A percentile compares a stretch with the other conserved stretches of the same genome.
Conservation (phyloP, 2,888 invertebrate species). For the Lepidocyrtinus sp. region DNA sequence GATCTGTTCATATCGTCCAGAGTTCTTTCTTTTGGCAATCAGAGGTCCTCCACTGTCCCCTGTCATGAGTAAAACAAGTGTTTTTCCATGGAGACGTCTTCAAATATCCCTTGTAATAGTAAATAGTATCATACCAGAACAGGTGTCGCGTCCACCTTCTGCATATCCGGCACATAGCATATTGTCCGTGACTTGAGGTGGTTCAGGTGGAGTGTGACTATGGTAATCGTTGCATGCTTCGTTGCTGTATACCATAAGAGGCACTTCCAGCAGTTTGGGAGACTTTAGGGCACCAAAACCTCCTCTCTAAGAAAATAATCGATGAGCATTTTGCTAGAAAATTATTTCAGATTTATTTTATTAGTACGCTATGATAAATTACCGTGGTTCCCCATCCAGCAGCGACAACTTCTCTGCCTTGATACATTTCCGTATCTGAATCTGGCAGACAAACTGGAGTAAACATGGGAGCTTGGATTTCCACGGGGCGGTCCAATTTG, state of each 20-base stretch:
- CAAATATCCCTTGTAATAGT: not conserved
- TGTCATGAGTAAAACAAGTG: too few species aligned
- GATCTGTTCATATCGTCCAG: slow-evolving; percentile 64
- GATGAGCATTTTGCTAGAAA: not conserved
- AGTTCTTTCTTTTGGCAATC: slow-evolving; percentile 53
- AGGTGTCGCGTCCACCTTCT: slow-evolving; percentile 68
- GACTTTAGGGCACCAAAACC: slow-evolving; percentile 61
- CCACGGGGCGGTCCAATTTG: slow-evolving; percentile 61
- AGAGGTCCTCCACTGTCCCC: slow-evolving; percentile 64
- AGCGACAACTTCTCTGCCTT: slow-evolving; percentile 65
- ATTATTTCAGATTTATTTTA: not conserved
- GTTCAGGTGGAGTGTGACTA: slow-evolving; percentile 61
- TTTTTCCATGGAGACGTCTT: too few species aligned
- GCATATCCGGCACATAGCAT: slow-evolving; percentile 65
- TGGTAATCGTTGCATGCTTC: slow-evolving; percentile 69
- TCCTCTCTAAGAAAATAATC: slow-evolving; percentile 23
- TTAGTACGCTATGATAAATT: not conserved
- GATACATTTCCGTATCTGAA: slow-evolving; percentile 46
- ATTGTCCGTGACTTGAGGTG: slow-evolving; percentile 68
- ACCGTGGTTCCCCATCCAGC: slow-evolving; percentile 67
- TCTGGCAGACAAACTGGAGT: slow-evolving; percentile 66
- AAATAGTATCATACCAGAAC: slow-evolving; percentile 52
- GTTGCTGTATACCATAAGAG: slow-evolving; percentile 62
- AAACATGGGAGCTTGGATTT: slow-evolving; percentile 55
- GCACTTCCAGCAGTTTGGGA: slow-evolving; percentile 66